phyloP scores from a whole-genome alignment of 2,113 vertebrate genomes.

The Emydocephalus ijimae region DNA sequence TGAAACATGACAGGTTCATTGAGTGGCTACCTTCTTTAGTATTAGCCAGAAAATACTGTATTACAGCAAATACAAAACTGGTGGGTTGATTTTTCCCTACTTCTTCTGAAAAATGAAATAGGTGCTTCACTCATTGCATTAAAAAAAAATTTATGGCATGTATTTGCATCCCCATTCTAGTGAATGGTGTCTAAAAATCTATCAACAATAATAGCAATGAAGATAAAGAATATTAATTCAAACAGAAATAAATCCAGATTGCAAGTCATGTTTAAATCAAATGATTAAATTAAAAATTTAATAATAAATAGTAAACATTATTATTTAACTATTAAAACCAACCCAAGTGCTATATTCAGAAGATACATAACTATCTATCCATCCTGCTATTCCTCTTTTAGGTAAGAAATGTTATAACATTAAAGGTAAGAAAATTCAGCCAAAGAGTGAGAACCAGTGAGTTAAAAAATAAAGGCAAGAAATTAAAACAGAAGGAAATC shows the following conservation, averaged over 20 bases:
- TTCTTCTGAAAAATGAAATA: neutral
- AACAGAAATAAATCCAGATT: neutral
- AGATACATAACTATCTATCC: neutral
- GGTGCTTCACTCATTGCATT: neutral
- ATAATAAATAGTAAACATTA: neutral
- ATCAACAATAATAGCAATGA: neutral
- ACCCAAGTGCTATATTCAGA: neutral
- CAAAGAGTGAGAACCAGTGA: neutral
- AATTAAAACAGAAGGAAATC: neutral
- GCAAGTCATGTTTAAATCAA: neutral
- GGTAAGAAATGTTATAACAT: neutral
- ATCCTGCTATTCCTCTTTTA: neutral
- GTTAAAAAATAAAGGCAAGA: neutral
- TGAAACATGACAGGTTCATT: neutral
- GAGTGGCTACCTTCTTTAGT: neutral
- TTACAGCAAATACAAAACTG: neutral
- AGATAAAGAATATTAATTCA: neutral
- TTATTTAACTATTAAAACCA: neutral
- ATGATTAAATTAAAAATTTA: neutral
- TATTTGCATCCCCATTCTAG: neutral
- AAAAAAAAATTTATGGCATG: neutral
- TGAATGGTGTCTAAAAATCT: neutral
- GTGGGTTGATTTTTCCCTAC: neutral
- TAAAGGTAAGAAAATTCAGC: neutral
- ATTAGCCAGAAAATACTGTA: neutral